phyloP scores from a whole-genome alignment of 2,888 invertebrate species.

The Automeris io region DNA sequence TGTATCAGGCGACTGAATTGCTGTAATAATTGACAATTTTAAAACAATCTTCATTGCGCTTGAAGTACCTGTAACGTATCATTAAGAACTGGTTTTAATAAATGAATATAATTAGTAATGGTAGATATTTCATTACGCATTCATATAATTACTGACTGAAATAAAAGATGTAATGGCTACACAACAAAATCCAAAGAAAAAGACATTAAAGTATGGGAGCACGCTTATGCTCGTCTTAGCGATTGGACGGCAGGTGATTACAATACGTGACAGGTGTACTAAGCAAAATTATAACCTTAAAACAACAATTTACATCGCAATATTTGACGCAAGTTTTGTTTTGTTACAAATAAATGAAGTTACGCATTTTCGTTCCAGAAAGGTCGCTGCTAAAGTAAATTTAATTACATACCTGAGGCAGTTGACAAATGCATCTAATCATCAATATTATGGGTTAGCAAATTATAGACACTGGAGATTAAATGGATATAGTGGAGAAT shows the following conservation, averaged over 20 bases:
- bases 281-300: constrained; percentile 43
- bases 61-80: too few relatives aligned
- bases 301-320: constrained; percentile 29
- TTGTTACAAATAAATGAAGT: constrained; percentile 9
- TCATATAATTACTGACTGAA: too few relatives aligned
- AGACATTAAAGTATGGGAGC: constrained; percentile 10
- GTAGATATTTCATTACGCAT: too few relatives aligned
- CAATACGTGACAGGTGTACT: constrained; percentile 49
- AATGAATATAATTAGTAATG: too few relatives aligned
- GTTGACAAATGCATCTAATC: not conserved
- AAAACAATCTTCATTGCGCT: too few relatives aligned
- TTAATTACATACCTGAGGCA: constrained; percentile 2
- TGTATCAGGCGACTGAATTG: too few relatives aligned
- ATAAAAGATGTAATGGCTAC: not conserved
- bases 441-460: not conserved
- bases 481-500: too few relatives aligned
- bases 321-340: constrained; percentile 21
- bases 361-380: constrained; percentile 12
- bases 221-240: constrained; percentile 27
- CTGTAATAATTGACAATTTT: too few relatives aligned
- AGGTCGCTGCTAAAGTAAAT: constrained; percentile 1
- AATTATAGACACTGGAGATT: too few relatives aligned
- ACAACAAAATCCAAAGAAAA: constrained; percentile 2
- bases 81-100: too few relatives aligned
- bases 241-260: constrained; percentile 60